These are phyloP conservation scores for Drosophila rhopaloa DNA, from an alignment of 1,140 invertebrate species.

Conservation along the genomic window DNA sequence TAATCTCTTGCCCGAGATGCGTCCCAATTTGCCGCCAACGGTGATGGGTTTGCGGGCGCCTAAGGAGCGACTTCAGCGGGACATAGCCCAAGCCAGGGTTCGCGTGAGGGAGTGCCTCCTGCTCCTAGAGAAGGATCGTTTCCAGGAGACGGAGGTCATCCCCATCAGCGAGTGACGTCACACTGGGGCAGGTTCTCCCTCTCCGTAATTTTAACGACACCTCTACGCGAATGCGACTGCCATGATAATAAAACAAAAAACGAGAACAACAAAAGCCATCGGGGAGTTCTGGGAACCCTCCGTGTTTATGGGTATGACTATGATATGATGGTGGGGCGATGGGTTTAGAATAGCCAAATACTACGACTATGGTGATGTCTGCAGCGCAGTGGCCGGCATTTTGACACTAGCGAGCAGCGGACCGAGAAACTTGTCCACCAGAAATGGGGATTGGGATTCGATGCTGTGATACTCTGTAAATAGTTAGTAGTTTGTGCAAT, in stretches of 20 bases:
- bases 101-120: slow-evolving; percentile 46
- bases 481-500: no score
- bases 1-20: slow-evolving; percentile 37
- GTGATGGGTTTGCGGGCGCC: slow-evolving; percentile 44
- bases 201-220: slow-evolving; percentile 16
- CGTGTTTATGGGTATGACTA: slow-evolving; percentile 15
- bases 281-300: slow-evolving; percentile 44
- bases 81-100: slow-evolving; percentile 62
- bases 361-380: slow-evolving; percentile 10
- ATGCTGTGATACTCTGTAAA: slow-evolving; percentile 5
- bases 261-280: slow-evolving; percentile 20
- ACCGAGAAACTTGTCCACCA: slow-evolving; percentile 32
- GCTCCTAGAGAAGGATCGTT: slow-evolving; percentile 44
- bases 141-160: background rate
- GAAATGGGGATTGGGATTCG: background rate
- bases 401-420: slow-evolving; percentile 48
- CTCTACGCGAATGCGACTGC: slow-evolving; percentile 3
- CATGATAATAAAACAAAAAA: slow-evolving; percentile 40
- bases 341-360: slow-evolving; percentile 7
- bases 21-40: slow-evolving; percentile 38
- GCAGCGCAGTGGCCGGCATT: slow-evolving; percentile 37
- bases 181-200: background rate
- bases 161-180: slow-evolving; percentile 36
- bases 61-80: slow-evolving; percentile 61
- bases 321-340: slow-evolving; percentile 16